Conservation (phyloP, 2,888 invertebrate genomes). For the Prosapia bicincta region DNA sequence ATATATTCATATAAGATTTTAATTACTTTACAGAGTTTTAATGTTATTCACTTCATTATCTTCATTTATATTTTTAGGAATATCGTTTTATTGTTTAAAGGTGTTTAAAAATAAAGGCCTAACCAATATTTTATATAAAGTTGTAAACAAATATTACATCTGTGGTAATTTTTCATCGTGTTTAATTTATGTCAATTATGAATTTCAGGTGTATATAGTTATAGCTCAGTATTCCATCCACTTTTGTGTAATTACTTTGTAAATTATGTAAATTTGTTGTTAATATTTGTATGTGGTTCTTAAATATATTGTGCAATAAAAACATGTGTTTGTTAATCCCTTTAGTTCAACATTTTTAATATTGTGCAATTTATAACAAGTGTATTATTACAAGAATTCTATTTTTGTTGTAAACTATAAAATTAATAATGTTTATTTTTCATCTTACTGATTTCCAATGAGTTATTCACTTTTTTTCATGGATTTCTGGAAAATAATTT, state of each 20-base stretch:
- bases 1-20: too few species aligned
- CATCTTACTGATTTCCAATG: too few species aligned
- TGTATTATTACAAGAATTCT: too few species aligned
- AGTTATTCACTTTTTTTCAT: too few species aligned
- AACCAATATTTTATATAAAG: neutral
- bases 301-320: neutral
- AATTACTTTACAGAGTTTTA: too few species aligned
- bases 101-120: neutral
- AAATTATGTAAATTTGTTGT: neutral
- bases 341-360: neutral
- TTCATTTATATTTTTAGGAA: too few species aligned
- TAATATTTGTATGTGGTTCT: neutral
- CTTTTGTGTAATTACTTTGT: neutral
- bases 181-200: neutral
- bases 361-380: neutral
- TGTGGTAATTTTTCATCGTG: neutral
- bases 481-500: too few species aligned
- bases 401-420: too few species aligned
- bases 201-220: neutral
- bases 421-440: too few species aligned
- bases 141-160: too few species aligned
- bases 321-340: neutral
- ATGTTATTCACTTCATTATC: too few species aligned
- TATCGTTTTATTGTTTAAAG: too few species aligned
- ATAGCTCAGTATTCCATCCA: neutral